Conservation (phyloP, 2,888 invertebrate genomes). For the Panopea generosa region DNA sequence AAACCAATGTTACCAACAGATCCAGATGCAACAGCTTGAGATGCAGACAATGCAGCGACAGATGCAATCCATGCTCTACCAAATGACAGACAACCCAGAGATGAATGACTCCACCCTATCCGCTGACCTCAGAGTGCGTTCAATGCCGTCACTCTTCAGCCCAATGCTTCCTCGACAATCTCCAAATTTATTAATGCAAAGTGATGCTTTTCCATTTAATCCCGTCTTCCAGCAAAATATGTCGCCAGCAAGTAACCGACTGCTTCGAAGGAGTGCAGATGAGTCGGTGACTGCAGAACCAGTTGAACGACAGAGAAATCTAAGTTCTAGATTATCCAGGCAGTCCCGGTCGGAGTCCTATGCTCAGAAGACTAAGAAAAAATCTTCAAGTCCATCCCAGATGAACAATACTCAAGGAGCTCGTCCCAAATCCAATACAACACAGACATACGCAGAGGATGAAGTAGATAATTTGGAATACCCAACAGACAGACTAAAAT, state of each 20-base stretch:
- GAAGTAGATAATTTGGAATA: slow-evolving; percentile 33
- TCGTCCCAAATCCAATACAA: slow-evolving; percentile 26
- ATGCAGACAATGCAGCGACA: slow-evolving; percentile 84
- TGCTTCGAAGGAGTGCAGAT: slow-evolving; percentile 33
- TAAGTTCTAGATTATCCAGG: slow-evolving; percentile 18
- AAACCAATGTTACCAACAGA: slow-evolving; percentile 91
- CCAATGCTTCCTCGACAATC: slow-evolving; percentile 48
- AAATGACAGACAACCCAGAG: slow-evolving; percentile 52
- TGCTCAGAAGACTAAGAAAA: slow-evolving; percentile 45
- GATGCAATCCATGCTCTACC: slow-evolving; percentile 70
- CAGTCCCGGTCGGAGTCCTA: slow-evolving; percentile 36
- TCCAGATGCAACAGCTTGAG: slow-evolving; percentile 88
- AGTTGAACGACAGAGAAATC: slow-evolving; percentile 16
- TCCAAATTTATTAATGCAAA: slow-evolving; percentile 29
- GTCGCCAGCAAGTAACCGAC: slow-evolving; percentile 33
- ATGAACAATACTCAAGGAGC: not conserved
- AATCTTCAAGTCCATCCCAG: slow-evolving; percentile 35
- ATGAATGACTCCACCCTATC: slow-evolving; percentile 43
- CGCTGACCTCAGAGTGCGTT: slow-evolving; percentile 57
- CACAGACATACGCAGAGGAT: slow-evolving; percentile 37
- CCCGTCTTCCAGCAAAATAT: slow-evolving; percentile 28
- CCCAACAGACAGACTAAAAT: slow-evolving; percentile 36
- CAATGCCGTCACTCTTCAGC: slow-evolving; percentile 52
- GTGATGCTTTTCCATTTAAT: slow-evolving; percentile 45
- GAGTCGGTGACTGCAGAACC: slow-evolving; percentile 5